Evolutionary conservation across 92 coral and sea anemone genomes (phyloP), one percentile per base, ranked within the genome.

Genomic region (Siderastrea radians): DNA sequence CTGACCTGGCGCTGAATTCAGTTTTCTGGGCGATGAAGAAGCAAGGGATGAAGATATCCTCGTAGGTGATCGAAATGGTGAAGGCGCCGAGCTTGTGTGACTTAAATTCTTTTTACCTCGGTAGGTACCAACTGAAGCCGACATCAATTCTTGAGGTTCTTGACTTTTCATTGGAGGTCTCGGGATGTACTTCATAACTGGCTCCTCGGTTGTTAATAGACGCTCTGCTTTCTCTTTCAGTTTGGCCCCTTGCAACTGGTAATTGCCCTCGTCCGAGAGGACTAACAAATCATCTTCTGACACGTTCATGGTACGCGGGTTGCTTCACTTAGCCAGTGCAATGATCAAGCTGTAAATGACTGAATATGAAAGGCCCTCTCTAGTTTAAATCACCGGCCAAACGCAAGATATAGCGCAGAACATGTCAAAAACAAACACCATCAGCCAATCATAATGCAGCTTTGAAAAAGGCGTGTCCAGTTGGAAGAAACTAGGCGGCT

Each of bases 1-100:
- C 7, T 53, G 67, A 17, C 46, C 26, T 10, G 77, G 77, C 49
- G 86, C 86, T 16, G 86, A 82, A 3, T 7, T 3, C 46, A 46
- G 46, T 54, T 9, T 44, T 69, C 45, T n/a, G 3, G 77, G n/a
- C 5, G 78, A 38, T 6, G 77, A 17, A 50, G 46, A 65, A 15
- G 14, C 8, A 49, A 15, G 4, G 61, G 68, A 45, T 6, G 7
- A 15, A 3, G 55, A 45, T 4, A 1, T 54, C 19, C 55, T 26
- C 26, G 44, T 3, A 11, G 84, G 44, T 1, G 57, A 38, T 12
- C 9, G 51, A 1, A 3, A 5, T 13, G 60, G 64, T 45, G 13
- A 70, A 44, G 57, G 77, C 7, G 66, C 66, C 1, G 86, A 70
- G 45, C 3, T 44, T 58, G 78, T 11, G 38, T 16, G 50, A 54